Evolutionary conservation across 64 coral and sea anemone species (phyloP).

Genomic region (Orbicella faveolata): DNA sequence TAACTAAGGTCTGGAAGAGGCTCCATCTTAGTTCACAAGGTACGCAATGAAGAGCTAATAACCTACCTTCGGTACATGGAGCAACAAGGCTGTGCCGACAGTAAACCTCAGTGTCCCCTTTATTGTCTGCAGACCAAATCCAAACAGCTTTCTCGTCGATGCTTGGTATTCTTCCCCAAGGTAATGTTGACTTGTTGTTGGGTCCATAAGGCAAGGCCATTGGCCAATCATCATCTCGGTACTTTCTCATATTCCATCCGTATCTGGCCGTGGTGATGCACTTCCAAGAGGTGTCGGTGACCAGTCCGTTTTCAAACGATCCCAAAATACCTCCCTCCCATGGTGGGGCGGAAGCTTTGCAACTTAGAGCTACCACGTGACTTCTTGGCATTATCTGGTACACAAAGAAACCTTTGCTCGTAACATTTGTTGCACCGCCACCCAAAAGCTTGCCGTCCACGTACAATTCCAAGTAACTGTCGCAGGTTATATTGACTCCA

Average conservation of each 20-base stretch:
- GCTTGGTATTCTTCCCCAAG: conserved; percentile 17
- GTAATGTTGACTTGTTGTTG: background rate
- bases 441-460: conserved; percentile 43
- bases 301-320: conserved; percentile 29
- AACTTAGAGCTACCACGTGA: conserved; percentile 46
- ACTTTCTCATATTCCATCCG: conserved; percentile 60
- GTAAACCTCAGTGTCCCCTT: conserved; percentile 18
- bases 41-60: background rate
- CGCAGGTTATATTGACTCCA: conserved; percentile 61
- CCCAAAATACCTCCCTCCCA: background rate
- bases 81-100: conserved; percentile 20
- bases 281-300: conserved; percentile 45
- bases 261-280: background rate
- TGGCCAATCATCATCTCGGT: conserved; percentile 37
- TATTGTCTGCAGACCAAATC: conserved; percentile 43
- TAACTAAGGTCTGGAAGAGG: background rate
- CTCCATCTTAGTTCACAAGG: too few relatives aligned
- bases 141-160: conserved; percentile 19
- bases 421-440: background rate
- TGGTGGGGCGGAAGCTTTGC: conserved; percentile 13
- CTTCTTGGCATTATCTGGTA: background rate
- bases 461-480: conserved; percentile 32
- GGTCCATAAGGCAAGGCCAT: background rate
- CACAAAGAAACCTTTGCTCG: background rate
- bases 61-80: conserved; percentile 39